Evolutionary conservation across 2,888 invertebrate genomes (phyloP).

Genomic region (Drosophila aldrichi): DNA sequence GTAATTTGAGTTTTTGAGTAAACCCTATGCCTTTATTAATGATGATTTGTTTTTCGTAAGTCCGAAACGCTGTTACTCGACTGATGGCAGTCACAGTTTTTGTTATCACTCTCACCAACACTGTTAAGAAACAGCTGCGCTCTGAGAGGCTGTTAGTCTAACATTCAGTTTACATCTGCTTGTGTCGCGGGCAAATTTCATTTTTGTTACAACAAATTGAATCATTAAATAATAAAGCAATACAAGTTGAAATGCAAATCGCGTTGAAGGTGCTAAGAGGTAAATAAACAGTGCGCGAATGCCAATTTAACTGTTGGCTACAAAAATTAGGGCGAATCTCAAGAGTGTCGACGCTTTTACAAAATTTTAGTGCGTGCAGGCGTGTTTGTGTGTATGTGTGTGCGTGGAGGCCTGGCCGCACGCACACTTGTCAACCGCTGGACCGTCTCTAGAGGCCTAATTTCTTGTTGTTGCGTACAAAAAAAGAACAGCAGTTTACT

Average conservation of each 20-base stretch:
- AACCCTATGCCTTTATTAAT: too few species aligned
- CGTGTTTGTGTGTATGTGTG: neutral
- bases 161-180: conserved; percentile 24
- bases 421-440: conserved; percentile 39
- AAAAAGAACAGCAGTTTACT: conserved; percentile 14
- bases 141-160: conserved; percentile 1
- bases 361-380: conserved; percentile 25
- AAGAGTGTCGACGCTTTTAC: conserved; percentile 50
- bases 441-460: conserved; percentile 27
- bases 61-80: neutral
- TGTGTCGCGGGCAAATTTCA: conserved; percentile 37
- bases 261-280: conserved; percentile 18
- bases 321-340: conserved; percentile 53
- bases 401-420: conserved; percentile 54
- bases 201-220: conserved; percentile 32
- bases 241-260: neutral
- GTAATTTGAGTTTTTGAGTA: too few species aligned
- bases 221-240: conserved; percentile 5
- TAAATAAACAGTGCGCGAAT: conserved; percentile 10
- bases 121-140: conserved; percentile 39
- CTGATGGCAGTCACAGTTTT: conserved; percentile 6
- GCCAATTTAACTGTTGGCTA: conserved; percentile 5
- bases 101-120: conserved; percentile 1
- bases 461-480: conserved; percentile 3
- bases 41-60: neutral